Evolutionary conservation across 2,113 vertebrate genomes (phyloP).

Genomic region (Anoura caudifer): DNA sequence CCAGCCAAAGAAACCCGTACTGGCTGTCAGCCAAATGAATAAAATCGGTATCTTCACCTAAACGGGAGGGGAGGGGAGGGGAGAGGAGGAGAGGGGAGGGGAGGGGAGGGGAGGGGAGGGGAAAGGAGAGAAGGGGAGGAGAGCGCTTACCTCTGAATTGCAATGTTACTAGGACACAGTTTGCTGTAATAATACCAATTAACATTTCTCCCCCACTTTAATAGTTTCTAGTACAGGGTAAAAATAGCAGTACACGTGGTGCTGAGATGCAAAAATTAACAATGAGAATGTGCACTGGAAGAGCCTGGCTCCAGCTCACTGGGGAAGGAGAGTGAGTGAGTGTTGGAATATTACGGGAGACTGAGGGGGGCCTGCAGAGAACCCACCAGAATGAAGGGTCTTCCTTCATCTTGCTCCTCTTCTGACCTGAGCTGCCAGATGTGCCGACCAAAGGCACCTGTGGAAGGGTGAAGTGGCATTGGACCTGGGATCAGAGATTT

Average conservation of each 20-base stretch:
- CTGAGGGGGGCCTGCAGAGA: not conserved
- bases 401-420: not conserved
- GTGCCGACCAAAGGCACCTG: not conserved
- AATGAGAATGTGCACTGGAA: conserved; percentile 34
- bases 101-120: conserved; percentile 46
- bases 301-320: not conserved
- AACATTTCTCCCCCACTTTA: conserved; percentile 79
- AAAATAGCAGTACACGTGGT: conserved; percentile 71
- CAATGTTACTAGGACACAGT: conserved; percentile 74
- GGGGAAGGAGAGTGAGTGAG: not conserved
- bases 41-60: conserved; percentile 51
- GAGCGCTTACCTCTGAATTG: conserved; percentile 64
- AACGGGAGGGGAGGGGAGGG: conserved; percentile 62
- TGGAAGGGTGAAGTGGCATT: not conserved
- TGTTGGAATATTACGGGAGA: not conserved
- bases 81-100: not conserved
- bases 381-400: not conserved
- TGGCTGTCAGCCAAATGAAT: conserved; percentile 66
- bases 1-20: conserved; percentile 65
- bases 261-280: conserved; percentile 51
- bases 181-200: conserved; percentile 81
- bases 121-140: not conserved
- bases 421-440: not conserved
- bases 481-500: not conserved
- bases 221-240: conserved; percentile 76